phyloP scores from a whole-genome alignment of 2,797 vertebrate genomes.

The Yasuhikotakia modesta region DNA sequence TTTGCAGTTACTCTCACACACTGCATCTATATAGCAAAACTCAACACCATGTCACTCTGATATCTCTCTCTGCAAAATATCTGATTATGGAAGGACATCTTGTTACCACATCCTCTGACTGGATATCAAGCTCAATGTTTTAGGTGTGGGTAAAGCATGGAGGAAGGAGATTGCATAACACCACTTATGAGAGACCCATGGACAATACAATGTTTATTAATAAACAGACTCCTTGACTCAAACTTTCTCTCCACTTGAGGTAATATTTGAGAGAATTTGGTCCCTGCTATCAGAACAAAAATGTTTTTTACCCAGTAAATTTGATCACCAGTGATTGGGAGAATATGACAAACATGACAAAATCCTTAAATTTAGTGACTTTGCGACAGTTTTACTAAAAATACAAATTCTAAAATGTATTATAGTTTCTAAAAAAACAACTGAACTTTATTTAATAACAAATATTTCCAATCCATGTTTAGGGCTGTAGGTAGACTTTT shows the following conservation, averaged over 20 bases:
- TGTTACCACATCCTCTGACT: conserved; percentile 42
- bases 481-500: too few species aligned
- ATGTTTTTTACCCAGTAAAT: background rate
- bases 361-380: background rate
- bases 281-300: background rate
- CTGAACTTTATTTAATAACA: too few species aligned
- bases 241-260: background rate
- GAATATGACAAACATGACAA: background rate
- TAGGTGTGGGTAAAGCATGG: background rate
- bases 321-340: background rate
- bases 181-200: background rate
- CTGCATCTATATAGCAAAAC: background rate
- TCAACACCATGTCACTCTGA: conserved; percentile 15
- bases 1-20: conserved; percentile 32
- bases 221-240: background rate
- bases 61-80: conserved; percentile 17
- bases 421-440: too few species aligned
- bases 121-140: conserved; percentile 6
- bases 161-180: background rate
- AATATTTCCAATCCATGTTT: too few species aligned
- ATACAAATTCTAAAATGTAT: too few species aligned
- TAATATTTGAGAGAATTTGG: background rate
- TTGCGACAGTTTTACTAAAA: too few species aligned
- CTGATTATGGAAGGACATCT: conserved; percentile 2
- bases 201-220: background rate